These are phyloP conservation scores for Platyura marginata DNA, from an alignment of 1,140 invertebrate genomes.

Conservation along the genomic window DNA sequence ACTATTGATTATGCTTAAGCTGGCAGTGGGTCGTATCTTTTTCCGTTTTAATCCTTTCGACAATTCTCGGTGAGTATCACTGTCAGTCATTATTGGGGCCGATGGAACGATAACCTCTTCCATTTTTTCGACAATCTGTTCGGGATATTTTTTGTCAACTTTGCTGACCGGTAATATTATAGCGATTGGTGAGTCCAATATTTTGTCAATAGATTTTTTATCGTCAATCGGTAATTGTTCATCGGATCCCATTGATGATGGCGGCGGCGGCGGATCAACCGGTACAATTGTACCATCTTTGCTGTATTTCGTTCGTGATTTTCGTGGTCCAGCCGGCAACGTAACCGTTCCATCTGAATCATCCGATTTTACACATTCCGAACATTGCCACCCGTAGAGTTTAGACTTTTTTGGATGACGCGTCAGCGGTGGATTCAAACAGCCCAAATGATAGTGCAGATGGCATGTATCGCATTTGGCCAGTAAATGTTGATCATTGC, in stretches of 20 bases:
- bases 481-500: constrained; percentile 69
- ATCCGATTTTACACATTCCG: constrained; percentile 72
- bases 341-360: constrained; percentile 49
- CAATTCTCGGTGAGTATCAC: no score
- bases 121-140: not conserved
- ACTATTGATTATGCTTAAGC: no score
- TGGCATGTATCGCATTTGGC: constrained; percentile 90
- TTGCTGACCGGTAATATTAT: no score
- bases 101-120: not conserved
- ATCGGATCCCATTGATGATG: not conserved
- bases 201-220: no score
- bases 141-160: no score
- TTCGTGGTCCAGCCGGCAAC: constrained; percentile 56
- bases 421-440: constrained; percentile 78
- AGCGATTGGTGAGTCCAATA: no score
- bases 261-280: not conserved
- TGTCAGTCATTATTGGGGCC: no score
- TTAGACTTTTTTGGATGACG: constrained; percentile 90
- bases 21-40: no score
- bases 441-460: constrained; percentile 82
- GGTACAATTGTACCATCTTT: constrained; percentile 32
- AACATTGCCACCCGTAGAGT: constrained; percentile 85
- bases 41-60: no score
- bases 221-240: no score
- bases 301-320: constrained; percentile 52